Base-by-base conservation (phyloP, 2,888 invertebrate species). In the Acronicta aceris region DNA sequence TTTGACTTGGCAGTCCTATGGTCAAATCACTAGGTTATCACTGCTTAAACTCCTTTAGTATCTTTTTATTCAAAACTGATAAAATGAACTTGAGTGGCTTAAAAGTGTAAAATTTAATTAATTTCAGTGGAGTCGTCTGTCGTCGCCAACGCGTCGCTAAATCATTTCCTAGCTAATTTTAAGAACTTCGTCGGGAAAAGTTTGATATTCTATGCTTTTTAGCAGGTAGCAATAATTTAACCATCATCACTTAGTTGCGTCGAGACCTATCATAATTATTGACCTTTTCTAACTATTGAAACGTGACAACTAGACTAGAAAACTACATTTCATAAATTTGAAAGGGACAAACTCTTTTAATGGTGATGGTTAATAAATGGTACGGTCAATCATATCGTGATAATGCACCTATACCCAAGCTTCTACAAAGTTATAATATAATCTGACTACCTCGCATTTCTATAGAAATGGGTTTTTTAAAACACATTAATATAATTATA, bases 81-180 rank as follows among this genome's bases (percentile, higher is more conserved):
- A n/a, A n/a, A 5, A n/a, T n/a, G n/a, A 8, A n/a, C 0, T 5
- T 7, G n/a, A 47, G 50, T 51, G 55, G 55, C 65, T 30, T 21
- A 62, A 69, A 69, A 55, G 53, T 59, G 47, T 52, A 52, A 57
- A 73, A 65, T 65, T 57, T 50, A 48, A 74, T 74, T 76, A 66
- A 73, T 63, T 59, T 66, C 63, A 49, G 55, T 57, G 33, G 63
- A 70, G 17, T 61, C 41, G 59, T 66, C 42, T 50, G 40, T 58
- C 56, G 51, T 58, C 66, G 63, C 40, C 52, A 30, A 60, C 59
- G 45, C 49, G 50, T 33, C 67, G 50, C 57, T 74, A 77, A 74
- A 74, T 74, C 57, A 74, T 58, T 73, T 59, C 38, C 56, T 56
- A 65, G 47, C 61, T 65, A 49, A 46, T 71, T 71, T 60, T 66